These are phyloP conservation scores for Molorchus minor DNA, from an alignment of 2,888 invertebrate genomes.

Conservation along the genomic window DNA sequence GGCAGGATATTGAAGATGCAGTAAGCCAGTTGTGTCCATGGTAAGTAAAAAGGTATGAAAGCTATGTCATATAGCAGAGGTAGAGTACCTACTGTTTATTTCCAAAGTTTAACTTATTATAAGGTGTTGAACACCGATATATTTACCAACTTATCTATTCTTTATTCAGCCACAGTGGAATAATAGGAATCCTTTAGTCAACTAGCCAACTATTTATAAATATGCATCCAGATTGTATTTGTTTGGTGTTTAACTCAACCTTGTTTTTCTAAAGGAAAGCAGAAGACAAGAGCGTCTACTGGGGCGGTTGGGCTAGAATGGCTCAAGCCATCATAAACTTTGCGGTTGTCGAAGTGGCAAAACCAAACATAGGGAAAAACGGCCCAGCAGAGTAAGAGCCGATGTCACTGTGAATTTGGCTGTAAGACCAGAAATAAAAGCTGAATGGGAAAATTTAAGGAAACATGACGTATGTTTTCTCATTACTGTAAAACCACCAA, in stretches of 20 bases:
- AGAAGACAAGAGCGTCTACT: constrained; percentile 86
- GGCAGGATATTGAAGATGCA: constrained; percentile 98
- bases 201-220: no score
- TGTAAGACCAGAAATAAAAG: constrained; percentile 89
- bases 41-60: no score
- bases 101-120: no score
- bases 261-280: constrained; percentile 69
- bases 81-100: no score
- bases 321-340: constrained; percentile 93
- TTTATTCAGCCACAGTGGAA: no score
- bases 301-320: constrained; percentile 99
- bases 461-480: constrained; percentile 99
- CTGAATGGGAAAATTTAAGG: constrained; percentile 95
- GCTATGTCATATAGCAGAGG: no score
- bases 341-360: constrained; percentile 93
- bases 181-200: no score
- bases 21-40: constrained; percentile 95
- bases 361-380: constrained; percentile 93
- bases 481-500: constrained; percentile 86
- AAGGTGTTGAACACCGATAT: no score
- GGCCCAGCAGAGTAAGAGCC: constrained; percentile 94
- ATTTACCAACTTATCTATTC: no score
- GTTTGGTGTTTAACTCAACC: no score
- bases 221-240: no score
- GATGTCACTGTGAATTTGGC: constrained; percentile 94